phyloP scores from a whole-genome alignment of 2,113 vertebrate species.

The Megaptera novaeangliae region DNA sequence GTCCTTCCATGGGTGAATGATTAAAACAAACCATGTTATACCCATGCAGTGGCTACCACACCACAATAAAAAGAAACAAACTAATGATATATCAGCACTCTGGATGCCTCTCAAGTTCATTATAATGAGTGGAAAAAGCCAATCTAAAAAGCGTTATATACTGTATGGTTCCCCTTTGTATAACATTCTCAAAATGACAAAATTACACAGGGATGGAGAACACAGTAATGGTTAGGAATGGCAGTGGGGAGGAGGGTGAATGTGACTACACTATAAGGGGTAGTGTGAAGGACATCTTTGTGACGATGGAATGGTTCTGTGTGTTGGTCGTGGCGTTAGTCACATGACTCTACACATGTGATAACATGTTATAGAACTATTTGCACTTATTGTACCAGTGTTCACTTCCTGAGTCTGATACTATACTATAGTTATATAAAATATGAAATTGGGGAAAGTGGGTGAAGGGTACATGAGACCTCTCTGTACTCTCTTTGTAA shows the following conservation, averaged over 20 bases:
- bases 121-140: background rate
- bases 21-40: background rate
- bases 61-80: background rate
- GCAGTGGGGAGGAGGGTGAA: fast-evolving
- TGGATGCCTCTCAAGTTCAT: background rate
- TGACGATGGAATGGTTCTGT: background rate
- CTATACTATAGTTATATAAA: background rate
- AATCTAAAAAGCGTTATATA: background rate
- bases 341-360: background rate
- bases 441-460: background rate
- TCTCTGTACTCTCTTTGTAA: background rate
- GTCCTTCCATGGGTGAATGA: background rate
- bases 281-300: background rate
- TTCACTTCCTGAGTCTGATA: background rate
- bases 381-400: background rate
- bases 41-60: background rate
- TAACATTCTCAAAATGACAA: background rate
- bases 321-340: background rate
- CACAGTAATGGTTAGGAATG: background rate
- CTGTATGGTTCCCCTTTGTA: background rate
- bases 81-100: background rate
- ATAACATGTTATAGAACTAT: background rate
- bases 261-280: background rate
- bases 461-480: background rate
- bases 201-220: background rate